Evolutionary conservation across 2,888 invertebrate genomes (phyloP).

Genomic region (Megastigmus dorsalis): DNA sequence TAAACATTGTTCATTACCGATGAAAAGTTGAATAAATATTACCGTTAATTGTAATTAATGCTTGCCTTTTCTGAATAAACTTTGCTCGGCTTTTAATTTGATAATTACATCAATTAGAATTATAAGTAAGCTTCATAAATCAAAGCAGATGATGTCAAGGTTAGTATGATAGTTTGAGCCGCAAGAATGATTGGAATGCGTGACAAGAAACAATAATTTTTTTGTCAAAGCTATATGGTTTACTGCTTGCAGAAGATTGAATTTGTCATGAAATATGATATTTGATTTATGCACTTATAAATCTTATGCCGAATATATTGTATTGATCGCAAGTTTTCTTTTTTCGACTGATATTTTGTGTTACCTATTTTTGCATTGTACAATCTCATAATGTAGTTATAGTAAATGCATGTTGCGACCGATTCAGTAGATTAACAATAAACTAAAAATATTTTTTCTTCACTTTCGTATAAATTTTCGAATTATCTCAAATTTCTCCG

Average conservation of each 20-base stretch:
- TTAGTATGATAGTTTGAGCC: slow-evolving; percentile 24
- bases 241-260: slow-evolving; percentile 15
- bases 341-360: slow-evolving; percentile 4
- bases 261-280: not conserved
- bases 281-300: slow-evolving; percentile 19
- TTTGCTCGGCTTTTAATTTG: too few relatives aligned
- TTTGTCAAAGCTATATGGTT: slow-evolving; percentile 7
- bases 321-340: not conserved
- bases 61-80: too few relatives aligned
- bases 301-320: not conserved
- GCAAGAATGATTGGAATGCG: slow-evolving; percentile 22
- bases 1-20: too few relatives aligned
- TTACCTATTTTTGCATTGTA: slow-evolving; percentile 14
- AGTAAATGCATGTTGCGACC: slow-evolving; percentile 47
- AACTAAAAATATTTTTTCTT: too few relatives aligned
- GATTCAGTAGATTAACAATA: slow-evolving; percentile 12
- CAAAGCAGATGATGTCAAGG: slow-evolving; percentile 24
- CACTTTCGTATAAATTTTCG: too few relatives aligned
- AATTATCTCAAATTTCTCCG: too few relatives aligned
- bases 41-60: too few relatives aligned
- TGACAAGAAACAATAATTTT: slow-evolving; percentile 38
- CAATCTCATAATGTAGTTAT: slow-evolving; percentile 32
- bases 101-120: too few relatives aligned
- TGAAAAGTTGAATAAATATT: too few relatives aligned
- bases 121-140: not conserved